Percentiles rank a stretch among this genome's conserved stretches.
These are phyloP conservation scores for Athalia rosae DNA, from an alignment of 2,888 invertebrate species.

Conservation along the genomic window DNA sequence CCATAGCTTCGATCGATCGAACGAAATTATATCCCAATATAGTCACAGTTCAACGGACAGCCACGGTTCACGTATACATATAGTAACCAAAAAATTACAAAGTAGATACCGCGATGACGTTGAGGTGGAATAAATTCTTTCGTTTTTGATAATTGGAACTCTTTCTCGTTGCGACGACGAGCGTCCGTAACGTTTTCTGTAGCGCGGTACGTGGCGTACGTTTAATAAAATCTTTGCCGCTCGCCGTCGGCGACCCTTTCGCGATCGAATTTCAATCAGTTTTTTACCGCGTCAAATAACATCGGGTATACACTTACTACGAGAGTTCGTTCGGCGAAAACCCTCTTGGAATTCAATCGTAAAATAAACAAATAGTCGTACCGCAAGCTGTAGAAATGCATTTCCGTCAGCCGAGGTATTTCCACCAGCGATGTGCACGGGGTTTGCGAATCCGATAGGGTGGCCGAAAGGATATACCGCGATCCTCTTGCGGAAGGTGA, in stretches of 20 bases:
- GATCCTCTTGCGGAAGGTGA: no score
- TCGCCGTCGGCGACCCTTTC: background rate
- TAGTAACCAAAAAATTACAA: no score
- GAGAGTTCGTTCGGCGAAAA: constrained; percentile 32
- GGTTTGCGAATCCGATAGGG: no score
- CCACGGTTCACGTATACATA: no score
- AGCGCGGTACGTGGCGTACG: no score
- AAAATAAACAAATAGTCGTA: background rate
- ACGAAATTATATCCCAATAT: constrained; percentile 3
- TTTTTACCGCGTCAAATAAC: constrained; percentile 20
- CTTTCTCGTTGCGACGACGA: no score
- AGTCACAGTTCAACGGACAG: background rate
- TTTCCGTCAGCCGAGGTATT: constrained; percentile 2
- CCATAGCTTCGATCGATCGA: background rate
- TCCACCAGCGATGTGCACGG: background rate
- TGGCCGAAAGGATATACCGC: no score
- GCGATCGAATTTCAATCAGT: constrained; percentile 32
- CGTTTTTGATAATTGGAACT: no score
- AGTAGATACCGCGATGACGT: no score
- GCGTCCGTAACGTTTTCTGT: no score
- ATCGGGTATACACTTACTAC: constrained; percentile 15
- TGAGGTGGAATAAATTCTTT: no score
- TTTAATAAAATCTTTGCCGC: no score
- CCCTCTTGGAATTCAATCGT: constrained; percentile 33
- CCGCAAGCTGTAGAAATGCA: constrained; percentile 19